Evolutionary conservation across 2,797 vertebrate species (phyloP).

Genomic region (Acrossocheilus wenchowensis): DNA sequence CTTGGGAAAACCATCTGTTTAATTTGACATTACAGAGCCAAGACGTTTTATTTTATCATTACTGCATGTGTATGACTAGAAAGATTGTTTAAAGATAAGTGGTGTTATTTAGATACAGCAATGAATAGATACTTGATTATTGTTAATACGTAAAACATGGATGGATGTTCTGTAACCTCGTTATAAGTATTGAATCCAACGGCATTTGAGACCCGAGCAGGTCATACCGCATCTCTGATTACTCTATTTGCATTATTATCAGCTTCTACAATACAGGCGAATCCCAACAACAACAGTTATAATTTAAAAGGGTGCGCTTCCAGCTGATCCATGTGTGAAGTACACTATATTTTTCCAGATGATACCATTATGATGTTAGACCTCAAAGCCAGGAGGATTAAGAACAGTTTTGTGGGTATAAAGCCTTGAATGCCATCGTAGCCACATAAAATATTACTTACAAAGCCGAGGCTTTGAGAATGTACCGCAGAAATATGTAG

Average conservation of each 20-base stretch:
- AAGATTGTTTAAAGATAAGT: neutral
- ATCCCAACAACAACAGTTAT: constrained; percentile 59
- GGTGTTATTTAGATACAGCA: neutral
- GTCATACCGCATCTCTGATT: constrained; percentile 11
- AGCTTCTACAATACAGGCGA: constrained; percentile 52
- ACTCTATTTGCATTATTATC: constrained; percentile 59
- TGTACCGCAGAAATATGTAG: constrained; percentile 14
- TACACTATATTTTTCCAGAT: constrained; percentile 35
- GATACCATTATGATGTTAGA: constrained; percentile 43
- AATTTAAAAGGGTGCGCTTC: constrained; percentile 56
- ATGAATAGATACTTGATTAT: neutral
- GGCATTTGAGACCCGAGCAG: constrained; percentile 5
- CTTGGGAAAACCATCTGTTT: constrained; percentile 32
- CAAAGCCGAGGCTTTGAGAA: constrained; percentile 22
- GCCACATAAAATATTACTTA: constrained; percentile 7
- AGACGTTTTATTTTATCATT: neutral
- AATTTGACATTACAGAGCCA: constrained; percentile 1
- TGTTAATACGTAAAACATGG: neutral
- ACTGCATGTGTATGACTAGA: neutral
- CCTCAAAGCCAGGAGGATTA: constrained; percentile 44
- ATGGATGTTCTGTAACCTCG: neutral
- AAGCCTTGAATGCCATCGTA: constrained; percentile 40
- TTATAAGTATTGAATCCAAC: constrained; percentile 9
- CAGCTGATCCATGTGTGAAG: constrained; percentile 39
- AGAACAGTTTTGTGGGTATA: constrained; percentile 48